Evolutionary conservation across 2,797 vertebrate genomes (phyloP).

Genomic region (Pipistrellus nathusii): DNA sequence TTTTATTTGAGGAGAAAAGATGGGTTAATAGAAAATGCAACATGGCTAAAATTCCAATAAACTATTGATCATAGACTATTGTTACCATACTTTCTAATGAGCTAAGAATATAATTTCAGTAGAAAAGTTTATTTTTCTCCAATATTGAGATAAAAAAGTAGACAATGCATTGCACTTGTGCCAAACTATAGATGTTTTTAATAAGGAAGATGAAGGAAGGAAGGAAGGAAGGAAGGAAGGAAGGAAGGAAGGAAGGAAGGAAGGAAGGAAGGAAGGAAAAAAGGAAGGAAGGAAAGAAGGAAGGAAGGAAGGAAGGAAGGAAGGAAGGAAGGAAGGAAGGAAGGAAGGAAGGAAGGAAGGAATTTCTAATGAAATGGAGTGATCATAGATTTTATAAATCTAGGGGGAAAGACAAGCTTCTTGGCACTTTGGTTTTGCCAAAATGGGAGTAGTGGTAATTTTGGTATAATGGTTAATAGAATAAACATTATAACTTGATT

Average conservation of each 20-base stretch:
- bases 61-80: not conserved
- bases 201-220: not conserved
- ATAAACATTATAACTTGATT: not conserved
- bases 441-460: not conserved
- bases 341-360: not conserved
- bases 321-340: too few relatives aligned
- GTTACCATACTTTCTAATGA: not conserved
- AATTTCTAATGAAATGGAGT: not conserved
- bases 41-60: not conserved
- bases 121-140: not conserved
- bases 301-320: not conserved
- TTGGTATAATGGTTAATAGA: not conserved
- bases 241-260: too few relatives aligned
- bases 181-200: not conserved
- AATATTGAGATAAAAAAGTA: not conserved
- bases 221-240: not conserved
- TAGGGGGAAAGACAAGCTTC: not conserved
- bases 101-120: not conserved
- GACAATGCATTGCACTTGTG: not conserved
- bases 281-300: not conserved
- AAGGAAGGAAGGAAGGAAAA: not conserved
- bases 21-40: not conserved
- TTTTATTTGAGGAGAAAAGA: not conserved
- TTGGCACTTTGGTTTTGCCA: not conserved
- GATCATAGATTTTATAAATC: not conserved